These are phyloP conservation scores for Coregonus ussuriensis DNA, from an alignment of 2,797 vertebrate species.

Conservation along the genomic window DNA sequence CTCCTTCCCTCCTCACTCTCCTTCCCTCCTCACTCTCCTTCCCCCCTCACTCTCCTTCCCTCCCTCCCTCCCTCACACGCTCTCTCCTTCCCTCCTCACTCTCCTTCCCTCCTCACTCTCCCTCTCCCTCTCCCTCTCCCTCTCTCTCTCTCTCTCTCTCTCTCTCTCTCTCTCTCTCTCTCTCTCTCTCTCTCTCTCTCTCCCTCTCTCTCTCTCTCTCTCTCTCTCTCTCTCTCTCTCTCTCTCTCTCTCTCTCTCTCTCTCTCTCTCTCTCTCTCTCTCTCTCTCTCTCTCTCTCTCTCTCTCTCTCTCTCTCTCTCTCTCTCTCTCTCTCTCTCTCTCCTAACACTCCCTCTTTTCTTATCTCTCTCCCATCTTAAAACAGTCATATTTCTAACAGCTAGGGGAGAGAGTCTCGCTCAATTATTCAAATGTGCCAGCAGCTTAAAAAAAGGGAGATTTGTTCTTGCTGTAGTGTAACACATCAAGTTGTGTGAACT, in stretches of 20 bases:
- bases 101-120: not conserved
- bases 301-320: too few species aligned
- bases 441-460: slow-evolving; percentile 22
- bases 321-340: not conserved
- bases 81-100: too few species aligned
- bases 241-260: not conserved
- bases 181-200: not conserved
- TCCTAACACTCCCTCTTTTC: too few species aligned
- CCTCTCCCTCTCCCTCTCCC: too few species aligned
- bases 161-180: too few species aligned
- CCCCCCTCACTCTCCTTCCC: too few species aligned
- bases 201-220: too few species aligned
- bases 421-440: slow-evolving; percentile 38
- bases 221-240: too few species aligned
- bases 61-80: too few species aligned
- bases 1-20: too few species aligned
- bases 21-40: not conserved
- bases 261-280: not conserved
- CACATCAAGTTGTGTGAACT: not conserved
- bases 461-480: slow-evolving; percentile 16
- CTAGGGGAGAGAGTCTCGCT: slow-evolving; percentile 4
- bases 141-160: too few species aligned
- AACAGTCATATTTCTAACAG: slow-evolving; percentile 5
- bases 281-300: too few species aligned
- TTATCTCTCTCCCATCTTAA: slow-evolving; percentile 2